phyloP scores from a whole-genome alignment of 2,113 vertebrate genomes.

The Erythrocercus mccallii region DNA sequence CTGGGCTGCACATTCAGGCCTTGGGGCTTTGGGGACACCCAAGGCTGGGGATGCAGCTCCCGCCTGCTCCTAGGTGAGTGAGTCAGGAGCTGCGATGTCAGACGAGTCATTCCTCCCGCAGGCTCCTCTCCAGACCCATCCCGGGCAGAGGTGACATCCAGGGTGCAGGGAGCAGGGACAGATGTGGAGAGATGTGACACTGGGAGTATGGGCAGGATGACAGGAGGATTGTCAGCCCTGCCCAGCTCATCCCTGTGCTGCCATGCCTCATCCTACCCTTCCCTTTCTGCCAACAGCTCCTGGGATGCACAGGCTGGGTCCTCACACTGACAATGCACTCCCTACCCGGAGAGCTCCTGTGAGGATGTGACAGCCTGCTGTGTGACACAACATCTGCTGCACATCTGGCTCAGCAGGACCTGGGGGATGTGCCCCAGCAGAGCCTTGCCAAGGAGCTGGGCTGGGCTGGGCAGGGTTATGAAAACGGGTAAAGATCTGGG shows the following conservation, averaged over 20 bases:
- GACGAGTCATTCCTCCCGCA: background rate
- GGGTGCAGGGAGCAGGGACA: background rate
- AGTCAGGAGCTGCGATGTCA: background rate
- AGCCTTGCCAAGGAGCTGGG: background rate
- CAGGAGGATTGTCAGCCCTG: background rate
- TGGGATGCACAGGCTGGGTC: rapidly evolving
- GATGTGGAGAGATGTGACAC: background rate
- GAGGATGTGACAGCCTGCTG: background rate
- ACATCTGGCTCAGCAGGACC: background rate
- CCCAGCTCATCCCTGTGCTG: background rate
- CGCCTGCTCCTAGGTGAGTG: background rate
- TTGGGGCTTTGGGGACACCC: background rate
- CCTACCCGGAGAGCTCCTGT: rapidly evolving
- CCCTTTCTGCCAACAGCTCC: background rate
- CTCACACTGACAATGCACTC: background rate
- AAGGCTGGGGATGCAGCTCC: background rate
- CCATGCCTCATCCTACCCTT: background rate
- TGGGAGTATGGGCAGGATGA: background rate
- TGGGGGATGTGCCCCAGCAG: background rate
- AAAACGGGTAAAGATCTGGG: background rate
- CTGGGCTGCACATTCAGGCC: background rate
- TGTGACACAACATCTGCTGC: background rate
- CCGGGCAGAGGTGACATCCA: background rate
- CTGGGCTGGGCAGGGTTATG: background rate
- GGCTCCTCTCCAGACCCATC: background rate